Evolutionary conservation across 2,113 vertebrate species (phyloP), one percentile per base, ranked within the genome.

Genomic region (Gila orcuttii): DNA sequence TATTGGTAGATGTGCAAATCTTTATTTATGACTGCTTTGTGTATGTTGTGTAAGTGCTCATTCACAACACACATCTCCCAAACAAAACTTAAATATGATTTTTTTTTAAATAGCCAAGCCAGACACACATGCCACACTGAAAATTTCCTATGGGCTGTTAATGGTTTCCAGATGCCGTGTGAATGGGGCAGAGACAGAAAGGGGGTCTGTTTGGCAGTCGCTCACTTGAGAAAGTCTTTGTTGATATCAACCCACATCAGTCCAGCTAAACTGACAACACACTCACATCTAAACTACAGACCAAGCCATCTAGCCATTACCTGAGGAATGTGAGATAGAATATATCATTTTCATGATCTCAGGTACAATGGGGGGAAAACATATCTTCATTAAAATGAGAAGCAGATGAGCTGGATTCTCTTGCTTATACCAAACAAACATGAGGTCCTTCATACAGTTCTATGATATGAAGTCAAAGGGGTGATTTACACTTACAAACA

Each of bases 141-240:
- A 86, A 82, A 68, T 85, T 75, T 84, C 59, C 68, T 86, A 28
- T 86, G 85, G 86, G 73, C 79, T 82, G 17, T 79, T 86, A 86
- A 90, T 79, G 82, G 84, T 69, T 88, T 88, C 89, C 87, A 90
- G 85, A 90, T 90, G 89, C 80, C 23, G 28, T 69, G 75, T 73
- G 82, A 87, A 78, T 85, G 85, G 69, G 79, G 74, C 52, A 64
- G 71, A 77, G 68, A 75, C 75, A 66, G 39, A 80, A 57, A 19
- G 62, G 64, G 82, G 82, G 78, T 59, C 81, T 86, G 45, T 86
- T 82, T 85, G 86, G 85, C 85, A 86, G 78, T 62, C 15, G 8
- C 47, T 77, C 33, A 64, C 23, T 84, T 86, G 9, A 79, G 73
- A 71, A 86, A 86, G 68, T 78, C 82, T 82, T 86, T 88, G 75